Base-by-base conservation (phyloP, 2,888 invertebrate species). In the Aricia artaxerxes region DNA sequence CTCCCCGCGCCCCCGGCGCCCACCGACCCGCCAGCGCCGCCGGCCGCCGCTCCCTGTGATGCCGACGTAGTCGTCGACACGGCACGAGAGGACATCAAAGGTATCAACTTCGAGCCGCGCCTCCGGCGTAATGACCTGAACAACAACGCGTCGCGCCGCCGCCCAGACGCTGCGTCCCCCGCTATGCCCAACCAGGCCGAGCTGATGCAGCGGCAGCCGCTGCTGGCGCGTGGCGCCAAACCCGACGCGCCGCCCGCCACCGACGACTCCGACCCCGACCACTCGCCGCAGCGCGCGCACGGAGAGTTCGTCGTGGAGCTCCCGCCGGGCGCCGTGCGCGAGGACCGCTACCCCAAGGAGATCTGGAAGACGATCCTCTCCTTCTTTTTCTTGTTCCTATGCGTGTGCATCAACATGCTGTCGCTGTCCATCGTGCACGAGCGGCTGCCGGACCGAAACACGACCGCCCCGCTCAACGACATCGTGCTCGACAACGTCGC, bases 341-440 rank as follows among this genome's bases (percentile, higher is more conserved):
- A 97, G 86, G 97, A 97, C 87, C 95, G 97, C 85, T 97, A 96
- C 91, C 97, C 97, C 61, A 97, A 97, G 89, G 97, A 98, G 92
- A 96, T 97, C 90, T 97, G 97, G 95, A 98, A 98, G 95, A 97
- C 97, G 0, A 91, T 94, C 79, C 69, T 93, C 75, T 92, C 95
- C 79, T 95, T 94, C 85, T 88, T 93, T 81, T 95, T 94, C 85
- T 86, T 94, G 79, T 94, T 94, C 83, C 64, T 89, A 78, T 94
- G 94, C 85, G 94, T 94, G 79, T 94, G 93, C 85, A 87, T 95
- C 82, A 95, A 95, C 87, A 95, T 95, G 95, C 91, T 96, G 87
- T 97, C 97, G 79, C 95, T 98, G 86, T 97, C 98, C 84, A 92
- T 97, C 88, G 97, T 98, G 81, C 98, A 98, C 93, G 98, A 98